Conservation (phyloP, 2,888 invertebrate species). For the Allygus modestus region DNA sequence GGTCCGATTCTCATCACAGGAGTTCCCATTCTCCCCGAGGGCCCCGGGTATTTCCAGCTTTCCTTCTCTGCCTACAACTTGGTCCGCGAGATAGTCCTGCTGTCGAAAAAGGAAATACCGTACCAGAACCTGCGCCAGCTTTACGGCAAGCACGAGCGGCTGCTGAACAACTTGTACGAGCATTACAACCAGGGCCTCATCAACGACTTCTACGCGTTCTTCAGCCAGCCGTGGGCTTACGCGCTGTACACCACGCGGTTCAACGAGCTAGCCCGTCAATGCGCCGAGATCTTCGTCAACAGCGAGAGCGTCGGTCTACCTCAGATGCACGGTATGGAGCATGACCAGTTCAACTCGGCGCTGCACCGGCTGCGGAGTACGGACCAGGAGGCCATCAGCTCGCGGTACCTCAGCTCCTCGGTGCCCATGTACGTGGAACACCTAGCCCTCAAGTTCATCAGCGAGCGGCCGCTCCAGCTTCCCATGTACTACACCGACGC, state of each 20-base stretch:
- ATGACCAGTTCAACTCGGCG: background rate
- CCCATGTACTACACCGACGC: slow-evolving; percentile 39
- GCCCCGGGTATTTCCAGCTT: slow-evolving; percentile 80
- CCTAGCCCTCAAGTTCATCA: slow-evolving; percentile 28
- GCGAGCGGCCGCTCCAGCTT: slow-evolving; percentile 16
- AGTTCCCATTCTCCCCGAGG: slow-evolving; percentile 73
- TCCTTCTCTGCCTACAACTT: slow-evolving; percentile 78
- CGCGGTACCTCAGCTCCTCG: background rate
- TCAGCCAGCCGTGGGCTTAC: slow-evolving; percentile 82
- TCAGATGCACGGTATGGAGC: background rate
- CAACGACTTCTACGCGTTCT: slow-evolving; percentile 82
- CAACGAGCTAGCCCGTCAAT: slow-evolving; percentile 60
- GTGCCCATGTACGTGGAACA: slow-evolving; percentile 35
- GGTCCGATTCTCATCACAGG: slow-evolving; percentile 80
- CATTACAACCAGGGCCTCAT: slow-evolving; percentile 81
- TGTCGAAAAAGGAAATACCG: slow-evolving; percentile 74
- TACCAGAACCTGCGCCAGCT: slow-evolving; percentile 78
- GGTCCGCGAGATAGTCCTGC: slow-evolving; percentile 80
- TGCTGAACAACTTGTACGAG: slow-evolving; percentile 82
- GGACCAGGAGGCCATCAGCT: background rate
- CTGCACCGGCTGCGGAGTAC: background rate
- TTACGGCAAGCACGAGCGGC: slow-evolving; percentile 85
- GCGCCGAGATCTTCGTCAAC: slow-evolving; percentile 38
- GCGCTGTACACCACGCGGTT: slow-evolving; percentile 82
- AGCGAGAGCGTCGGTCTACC: background rate